These are phyloP conservation scores for Colinus virginianus DNA, from an alignment of 2,113 vertebrate genomes.

Conservation along the genomic window DNA sequence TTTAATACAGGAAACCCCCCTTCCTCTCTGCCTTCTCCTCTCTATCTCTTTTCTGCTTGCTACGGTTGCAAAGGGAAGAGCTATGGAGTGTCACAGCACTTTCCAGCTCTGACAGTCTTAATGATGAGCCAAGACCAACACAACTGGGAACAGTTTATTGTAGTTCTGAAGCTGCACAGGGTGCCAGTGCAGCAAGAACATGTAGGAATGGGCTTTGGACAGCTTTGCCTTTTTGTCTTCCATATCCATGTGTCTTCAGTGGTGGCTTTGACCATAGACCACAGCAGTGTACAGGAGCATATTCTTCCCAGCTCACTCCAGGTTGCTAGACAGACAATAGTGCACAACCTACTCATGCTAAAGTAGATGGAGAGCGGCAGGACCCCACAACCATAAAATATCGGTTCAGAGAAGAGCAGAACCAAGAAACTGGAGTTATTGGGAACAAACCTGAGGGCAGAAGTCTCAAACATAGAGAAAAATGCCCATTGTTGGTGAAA, in stretches of 20 bases:
- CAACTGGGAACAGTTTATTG: background rate
- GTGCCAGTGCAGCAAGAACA: background rate
- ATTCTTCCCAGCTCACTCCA: background rate
- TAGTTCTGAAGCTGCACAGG: background rate
- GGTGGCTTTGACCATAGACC: background rate
- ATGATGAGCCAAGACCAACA: background rate
- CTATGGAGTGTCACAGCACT: background rate
- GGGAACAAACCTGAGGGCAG: background rate
- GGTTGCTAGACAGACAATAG: background rate
- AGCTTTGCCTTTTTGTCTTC: background rate
- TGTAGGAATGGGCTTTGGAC: background rate
- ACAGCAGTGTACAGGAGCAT: accelerated
- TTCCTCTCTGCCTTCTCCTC: background rate
- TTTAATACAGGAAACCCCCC: slow-evolving; percentile 1
- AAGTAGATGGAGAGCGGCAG: background rate
- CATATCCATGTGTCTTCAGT: accelerated
- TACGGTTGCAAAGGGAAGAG: background rate
- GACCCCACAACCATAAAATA: background rate
- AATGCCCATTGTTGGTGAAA: background rate
- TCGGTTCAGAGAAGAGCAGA: background rate
- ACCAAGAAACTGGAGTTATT: background rate
- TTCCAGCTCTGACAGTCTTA: background rate
- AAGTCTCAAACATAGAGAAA: background rate
- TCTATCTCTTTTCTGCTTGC: background rate
- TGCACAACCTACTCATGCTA: background rate